Percentiles rank a stretch among this genome's conserved stretches.
These are phyloP conservation scores for Aleiodes alternator DNA, from an alignment of 2,888 invertebrate genomes.

Conservation along the genomic window DNA sequence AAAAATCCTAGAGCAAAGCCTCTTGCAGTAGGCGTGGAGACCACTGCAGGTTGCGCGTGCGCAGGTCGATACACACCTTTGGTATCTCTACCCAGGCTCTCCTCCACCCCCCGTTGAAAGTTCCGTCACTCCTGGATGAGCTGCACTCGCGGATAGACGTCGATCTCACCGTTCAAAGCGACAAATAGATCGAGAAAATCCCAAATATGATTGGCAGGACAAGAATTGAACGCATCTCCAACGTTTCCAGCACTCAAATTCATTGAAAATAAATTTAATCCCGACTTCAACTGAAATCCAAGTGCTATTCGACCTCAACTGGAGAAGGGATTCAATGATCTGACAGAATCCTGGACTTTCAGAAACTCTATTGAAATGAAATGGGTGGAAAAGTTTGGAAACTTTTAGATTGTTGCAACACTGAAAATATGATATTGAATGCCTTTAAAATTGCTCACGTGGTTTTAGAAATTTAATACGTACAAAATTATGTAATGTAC, in stretches of 20 bases:
- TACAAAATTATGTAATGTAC: slow-evolving; percentile 17
- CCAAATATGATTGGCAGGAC: no score
- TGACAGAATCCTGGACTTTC: no score
- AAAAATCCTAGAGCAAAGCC: slow-evolving; percentile 40
- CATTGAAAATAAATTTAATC: no score
- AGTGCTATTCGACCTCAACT: no score
- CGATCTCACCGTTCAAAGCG: slow-evolving; percentile 1
- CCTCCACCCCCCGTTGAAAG: slow-evolving; percentile 3
- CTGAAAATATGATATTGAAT: background rate
- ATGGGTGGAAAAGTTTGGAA: no score
- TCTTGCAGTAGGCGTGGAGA: slow-evolving; percentile 46
- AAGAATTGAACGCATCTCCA: no score
- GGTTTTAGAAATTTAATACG: background rate
- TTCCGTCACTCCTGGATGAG: slow-evolving; percentile 33
- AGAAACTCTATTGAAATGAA: no score
- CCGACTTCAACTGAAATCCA: no score
- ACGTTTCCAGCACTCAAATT: no score
- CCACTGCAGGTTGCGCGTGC: slow-evolving; percentile 53
- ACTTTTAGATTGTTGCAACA: no score
- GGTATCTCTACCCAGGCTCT: slow-evolving; percentile 48
- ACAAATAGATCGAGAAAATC: no score
- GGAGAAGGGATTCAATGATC: no score
- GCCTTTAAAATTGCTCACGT: background rate
- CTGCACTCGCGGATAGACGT: slow-evolving; percentile 6
- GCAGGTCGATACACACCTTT: slow-evolving; percentile 57